Conservation (phyloP, 1,140 invertebrate genomes). For the Saxidomus purpurata region DNA sequence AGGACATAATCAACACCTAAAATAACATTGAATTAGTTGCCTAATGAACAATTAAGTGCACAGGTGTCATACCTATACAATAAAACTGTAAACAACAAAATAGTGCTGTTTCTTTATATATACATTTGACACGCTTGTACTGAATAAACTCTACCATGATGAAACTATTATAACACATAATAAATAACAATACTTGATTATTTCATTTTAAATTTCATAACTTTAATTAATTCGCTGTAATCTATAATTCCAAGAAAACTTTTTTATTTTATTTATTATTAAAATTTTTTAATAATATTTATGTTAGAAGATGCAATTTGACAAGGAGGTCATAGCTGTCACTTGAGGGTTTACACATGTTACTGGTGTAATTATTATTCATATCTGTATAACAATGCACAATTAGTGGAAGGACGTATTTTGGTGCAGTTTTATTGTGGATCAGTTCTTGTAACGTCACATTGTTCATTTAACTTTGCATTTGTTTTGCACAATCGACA, state of each 20-base stretch:
- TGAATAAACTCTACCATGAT: not conserved
- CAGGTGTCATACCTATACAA: not conserved
- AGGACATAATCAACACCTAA: constrained; percentile 20
- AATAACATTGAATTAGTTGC: constrained; percentile 36
- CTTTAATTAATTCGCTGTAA: no score
- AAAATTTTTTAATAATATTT: no score
- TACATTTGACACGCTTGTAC: not conserved
- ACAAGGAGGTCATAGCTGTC: not conserved
- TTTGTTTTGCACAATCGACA: not conserved
- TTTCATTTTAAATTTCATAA: no score
- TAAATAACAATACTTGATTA: no score
- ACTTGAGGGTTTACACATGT: not conserved
- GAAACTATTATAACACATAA: no score
- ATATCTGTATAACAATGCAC: no score
- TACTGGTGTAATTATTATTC: no score
- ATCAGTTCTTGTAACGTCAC: not conserved
- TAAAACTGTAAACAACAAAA: constrained; percentile 13
- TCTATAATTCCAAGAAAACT: no score
- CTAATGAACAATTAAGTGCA: constrained; percentile 7
- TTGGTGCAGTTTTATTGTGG: not conserved
- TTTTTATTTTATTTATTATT: no score
- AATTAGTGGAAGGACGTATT: not conserved
- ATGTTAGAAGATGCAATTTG: no score
- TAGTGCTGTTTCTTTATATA: not conserved
- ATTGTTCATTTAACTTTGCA: not conserved